Conservation (phyloP, 2,888 invertebrate genomes). For the Drosophila barbarae region DNA sequence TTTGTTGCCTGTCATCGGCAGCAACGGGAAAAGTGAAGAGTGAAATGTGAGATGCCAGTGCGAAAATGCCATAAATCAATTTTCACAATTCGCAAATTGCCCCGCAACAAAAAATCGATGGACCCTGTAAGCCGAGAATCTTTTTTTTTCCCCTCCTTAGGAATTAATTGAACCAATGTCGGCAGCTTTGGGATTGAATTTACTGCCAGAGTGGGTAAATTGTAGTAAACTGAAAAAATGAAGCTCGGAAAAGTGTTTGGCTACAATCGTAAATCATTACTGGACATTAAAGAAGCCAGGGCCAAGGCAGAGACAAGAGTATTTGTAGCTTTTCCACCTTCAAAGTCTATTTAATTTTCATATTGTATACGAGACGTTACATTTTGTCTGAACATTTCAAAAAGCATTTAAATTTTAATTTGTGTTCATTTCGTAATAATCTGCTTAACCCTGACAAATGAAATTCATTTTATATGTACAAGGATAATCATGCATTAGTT, state of each 20-base stretch:
- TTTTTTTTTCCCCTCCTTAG: not conserved
- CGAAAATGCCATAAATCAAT: constrained; percentile 53
- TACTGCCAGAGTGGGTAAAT: not conserved
- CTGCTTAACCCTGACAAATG: no score
- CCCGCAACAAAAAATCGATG: constrained; percentile 22
- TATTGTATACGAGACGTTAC: no score
- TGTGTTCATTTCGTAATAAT: no score
- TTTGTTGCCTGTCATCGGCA: constrained; percentile 44
- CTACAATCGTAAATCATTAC: not conserved
- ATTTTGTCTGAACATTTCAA: no score
- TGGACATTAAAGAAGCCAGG: not conserved
- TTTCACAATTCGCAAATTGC: constrained; percentile 43
- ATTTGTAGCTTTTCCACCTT: not conserved
- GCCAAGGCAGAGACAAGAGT: not conserved
- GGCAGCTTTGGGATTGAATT: constrained; percentile 8
- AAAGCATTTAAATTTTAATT: no score
- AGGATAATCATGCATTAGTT: no score
- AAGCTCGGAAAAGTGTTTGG: not conserved
- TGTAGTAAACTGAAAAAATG: constrained; percentile 1
- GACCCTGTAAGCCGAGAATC: constrained; percentile 25
- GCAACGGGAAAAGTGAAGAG: constrained; percentile 44
- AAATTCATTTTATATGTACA: no score
- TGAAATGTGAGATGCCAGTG: constrained; percentile 41
- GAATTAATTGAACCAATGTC: constrained; percentile 34
- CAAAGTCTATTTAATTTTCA: no score